Evolutionary conservation across 2,797 vertebrate genomes (phyloP), one percentile per base, ranked within the genome.

Genomic region (Sebastes hopkinsi): DNA sequence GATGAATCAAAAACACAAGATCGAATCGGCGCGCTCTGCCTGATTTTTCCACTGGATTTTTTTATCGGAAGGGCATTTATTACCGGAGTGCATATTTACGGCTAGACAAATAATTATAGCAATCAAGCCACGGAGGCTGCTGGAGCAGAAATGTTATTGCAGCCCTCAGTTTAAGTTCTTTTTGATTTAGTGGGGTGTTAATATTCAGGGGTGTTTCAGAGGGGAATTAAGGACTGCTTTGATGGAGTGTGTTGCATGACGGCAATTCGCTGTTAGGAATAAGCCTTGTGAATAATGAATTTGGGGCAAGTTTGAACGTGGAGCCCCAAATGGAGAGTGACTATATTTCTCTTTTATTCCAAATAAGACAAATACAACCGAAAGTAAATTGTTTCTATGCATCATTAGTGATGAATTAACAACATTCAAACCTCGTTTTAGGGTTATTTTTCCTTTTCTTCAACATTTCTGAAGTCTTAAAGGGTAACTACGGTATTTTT

Each of bases 211-310:
- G 77, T 80, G 78, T 86, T 90, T 87, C 75, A 65, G 79, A 67
- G 61, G 86, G 84, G 84, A 92, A 87, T 89, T 86, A 86, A 88
- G 79, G 74, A 82, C 18, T 9, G 73, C 83, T 87, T 85, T 92
- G 84, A 92, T 84, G 74, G 78, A 87, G 77, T 77, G 83, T 83
- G 82, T 67, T 84, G 77, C 82, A 72, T 82, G 87, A 92, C 86
- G 75, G 85, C 75, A 22, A 72, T 85, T 76, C 46, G 5, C 85
- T 81, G 86, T 42, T 27, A 30, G 75, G 66, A 86, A 77, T 55
- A 83, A 88, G 77, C 56, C 77, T 81, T 29, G 69, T 92, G 84
- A 93, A 92, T 90, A 90, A 88, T 93, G 87, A 87, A 89, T 89
- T 66, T 83, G 65, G 81, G 80, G 67, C 77, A 87, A 82, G 84